A percentile compares a stretch with the other conserved stretches of the same genome.
Conservation (phyloP, 23 tunicate genomes). For the Trididemnum clinides region DNA sequence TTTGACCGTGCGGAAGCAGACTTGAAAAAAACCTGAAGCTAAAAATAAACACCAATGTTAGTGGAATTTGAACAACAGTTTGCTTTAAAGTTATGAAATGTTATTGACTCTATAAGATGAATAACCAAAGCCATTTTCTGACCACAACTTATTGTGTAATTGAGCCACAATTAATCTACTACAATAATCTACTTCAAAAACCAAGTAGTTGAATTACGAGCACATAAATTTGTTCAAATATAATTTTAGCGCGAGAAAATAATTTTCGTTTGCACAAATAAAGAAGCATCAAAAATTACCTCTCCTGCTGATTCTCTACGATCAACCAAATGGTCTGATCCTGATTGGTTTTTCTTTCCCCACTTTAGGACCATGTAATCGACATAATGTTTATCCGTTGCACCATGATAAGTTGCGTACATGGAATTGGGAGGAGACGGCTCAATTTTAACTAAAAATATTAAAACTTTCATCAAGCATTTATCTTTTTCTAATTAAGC, state of each 20-base stretch:
- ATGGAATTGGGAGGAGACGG: background rate
- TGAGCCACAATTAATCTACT: too few relatives aligned
- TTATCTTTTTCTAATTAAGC: background rate
- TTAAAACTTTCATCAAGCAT: too few relatives aligned
- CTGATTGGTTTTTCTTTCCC: background rate
- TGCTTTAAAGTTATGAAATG: too few relatives aligned
- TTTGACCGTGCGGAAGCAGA: background rate
- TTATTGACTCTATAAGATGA: too few relatives aligned
- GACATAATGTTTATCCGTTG: background rate
- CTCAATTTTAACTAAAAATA: constrained; percentile 1
- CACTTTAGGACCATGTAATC: constrained; percentile 18
- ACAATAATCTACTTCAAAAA: too few relatives aligned
- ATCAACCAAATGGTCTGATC: constrained; percentile 10
- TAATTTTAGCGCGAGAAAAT: background rate
- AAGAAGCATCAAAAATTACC: background rate
- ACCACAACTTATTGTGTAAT: too few relatives aligned
- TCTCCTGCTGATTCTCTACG: background rate
- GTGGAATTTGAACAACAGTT: too few relatives aligned
- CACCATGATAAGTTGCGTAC: background rate
- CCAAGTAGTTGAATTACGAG: too few relatives aligned
- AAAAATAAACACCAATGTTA: too few relatives aligned
- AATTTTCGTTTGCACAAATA: background rate
- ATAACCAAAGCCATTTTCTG: too few relatives aligned
- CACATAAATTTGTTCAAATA: background rate
- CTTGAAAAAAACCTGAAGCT: background rate